These are phyloP conservation scores for Melanocharis versteri DNA, from an alignment of 2,113 vertebrate species.

Conservation along the genomic window DNA sequence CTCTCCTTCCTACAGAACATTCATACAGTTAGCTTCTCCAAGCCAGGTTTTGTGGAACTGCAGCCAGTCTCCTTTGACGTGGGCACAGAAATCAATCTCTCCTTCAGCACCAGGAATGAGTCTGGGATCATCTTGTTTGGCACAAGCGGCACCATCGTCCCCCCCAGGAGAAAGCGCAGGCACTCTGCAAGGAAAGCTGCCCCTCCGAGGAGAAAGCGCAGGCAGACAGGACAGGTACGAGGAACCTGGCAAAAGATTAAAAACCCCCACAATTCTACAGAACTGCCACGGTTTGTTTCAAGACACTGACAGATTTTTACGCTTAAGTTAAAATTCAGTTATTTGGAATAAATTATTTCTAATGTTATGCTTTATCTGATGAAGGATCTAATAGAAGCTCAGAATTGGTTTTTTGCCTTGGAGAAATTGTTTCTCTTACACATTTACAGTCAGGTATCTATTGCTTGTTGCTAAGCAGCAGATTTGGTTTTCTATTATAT, in stretches of 20 bases:
- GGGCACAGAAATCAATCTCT: conserved; percentile 91
- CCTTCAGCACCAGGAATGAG: conserved; percentile 91
- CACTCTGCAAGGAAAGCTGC: conserved; percentile 66
- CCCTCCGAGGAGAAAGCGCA: conserved; percentile 80
- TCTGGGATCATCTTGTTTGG: conserved; percentile 89
- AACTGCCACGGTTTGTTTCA: neutral
- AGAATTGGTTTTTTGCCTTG: neutral
- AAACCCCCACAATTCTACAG: neutral
- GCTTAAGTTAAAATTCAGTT: neutral
- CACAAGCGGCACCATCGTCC: conserved; percentile 69
- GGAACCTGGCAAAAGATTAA: neutral
- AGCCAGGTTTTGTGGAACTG: conserved; percentile 88
- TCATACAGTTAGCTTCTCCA: conserved; percentile 89
- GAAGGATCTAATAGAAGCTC: neutral
- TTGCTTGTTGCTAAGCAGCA: neutral
- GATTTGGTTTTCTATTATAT: neutral
- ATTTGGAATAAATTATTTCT: neutral
- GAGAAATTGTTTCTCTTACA: neutral
- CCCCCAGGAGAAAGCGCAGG: conserved; percentile 82
- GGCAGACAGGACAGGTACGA: conserved; percentile 77
- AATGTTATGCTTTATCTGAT: neutral
- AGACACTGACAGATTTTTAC: neutral
- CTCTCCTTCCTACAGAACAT: conserved; percentile 80
- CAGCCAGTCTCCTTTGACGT: conserved; percentile 74
- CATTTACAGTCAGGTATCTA: neutral